Base-by-base conservation (phyloP, 2,888 invertebrate genomes). In the Plagiodera versicolora region DNA sequence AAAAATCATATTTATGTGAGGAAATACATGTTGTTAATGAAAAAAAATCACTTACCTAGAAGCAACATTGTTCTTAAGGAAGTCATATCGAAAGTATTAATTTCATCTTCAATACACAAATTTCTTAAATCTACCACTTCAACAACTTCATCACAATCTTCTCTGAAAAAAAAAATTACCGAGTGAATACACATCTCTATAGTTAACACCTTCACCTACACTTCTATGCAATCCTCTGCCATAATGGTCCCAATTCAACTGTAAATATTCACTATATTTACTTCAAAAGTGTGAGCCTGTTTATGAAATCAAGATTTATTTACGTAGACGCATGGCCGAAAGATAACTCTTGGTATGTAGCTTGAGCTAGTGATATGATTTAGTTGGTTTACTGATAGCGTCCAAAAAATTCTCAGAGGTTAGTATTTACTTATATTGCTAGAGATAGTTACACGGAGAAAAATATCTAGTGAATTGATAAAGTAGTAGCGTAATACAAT, bases 1-100 rank as follows among this genome's bases (percentile, higher is more conserved):
- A n/a, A n/a, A n/a, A n/a, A n/a, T n/a, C n/a, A n/a, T n/a, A n/a
- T n/a, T n/a, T n/a, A n/a, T n/a, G n/a, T n/a, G n/a, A n/a, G n/a
- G n/a, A n/a, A n/a, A n/a, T n/a, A n/a, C n/a, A n/a, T n/a, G n/a
- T n/a, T n/a, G n/a, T n/a, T n/a, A n/a, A n/a, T n/a, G n/a, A n/a
- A n/a, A n/a, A n/a, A n/a, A n/a, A n/a, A n/a, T n/a, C n/a, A 50
- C 75, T 72, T 71, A 77, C 79, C 75, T 54, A 77, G 58, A 57
- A 77, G 67, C 59, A 77, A 67, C 8, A 76, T 66, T 0, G 73
- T 72, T 24, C 74, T 72, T 17, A 79, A 61, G 6, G 79, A 78
- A 6, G 76, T 75, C 74, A 75, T 75, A 56, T 70, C 72, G 48
- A 73, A 71, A 50, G 67, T 57, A 55, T 72, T 71, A 16, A 69